Evolutionary conservation across 2,888 invertebrate genomes (phyloP).

Genomic region (Nipponacmea schrenckii): DNA sequence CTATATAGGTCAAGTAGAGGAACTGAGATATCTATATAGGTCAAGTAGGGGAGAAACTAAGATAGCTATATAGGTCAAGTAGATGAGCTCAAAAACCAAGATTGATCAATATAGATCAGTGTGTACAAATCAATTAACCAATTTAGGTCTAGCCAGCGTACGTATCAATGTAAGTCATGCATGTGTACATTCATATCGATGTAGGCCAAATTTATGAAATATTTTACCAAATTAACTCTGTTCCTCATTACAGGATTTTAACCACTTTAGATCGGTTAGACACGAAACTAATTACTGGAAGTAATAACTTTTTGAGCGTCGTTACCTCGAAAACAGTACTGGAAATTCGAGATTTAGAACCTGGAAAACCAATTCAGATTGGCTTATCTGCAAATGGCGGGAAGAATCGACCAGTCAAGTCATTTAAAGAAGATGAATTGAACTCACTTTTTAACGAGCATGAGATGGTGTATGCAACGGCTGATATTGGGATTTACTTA

Average conservation of each 20-base stretch:
- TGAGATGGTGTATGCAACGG: slow-evolving; percentile 18
- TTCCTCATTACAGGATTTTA: slow-evolving; percentile 5
- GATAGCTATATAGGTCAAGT: too few relatives aligned
- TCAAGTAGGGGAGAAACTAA: too few relatives aligned
- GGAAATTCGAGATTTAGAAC: slow-evolving; percentile 23
- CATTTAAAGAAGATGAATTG: slow-evolving; percentile 15
- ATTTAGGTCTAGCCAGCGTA: too few relatives aligned
- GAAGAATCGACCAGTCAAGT: background rate
- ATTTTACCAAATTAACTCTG: background rate
- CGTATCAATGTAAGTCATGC: too few relatives aligned
- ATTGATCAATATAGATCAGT: too few relatives aligned
- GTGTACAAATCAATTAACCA: too few relatives aligned
- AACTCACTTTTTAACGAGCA: slow-evolving; percentile 12
- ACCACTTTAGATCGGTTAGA: slow-evolving; percentile 13
- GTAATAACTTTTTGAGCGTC: background rate
- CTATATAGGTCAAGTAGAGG: too few relatives aligned
- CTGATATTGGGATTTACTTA: slow-evolving; percentile 38
- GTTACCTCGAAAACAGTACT: slow-evolving; percentile 17
- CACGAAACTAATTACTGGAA: background rate
- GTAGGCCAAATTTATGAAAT: too few relatives aligned
- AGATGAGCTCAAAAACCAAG: too few relatives aligned
- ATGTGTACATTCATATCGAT: too few relatives aligned
- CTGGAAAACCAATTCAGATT: background rate
- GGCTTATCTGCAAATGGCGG: slow-evolving; percentile 18
- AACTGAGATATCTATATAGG: too few relatives aligned